Evolutionary conservation across 1,140 invertebrate species (phyloP).

Genomic region (Tribolium castaneum): DNA sequence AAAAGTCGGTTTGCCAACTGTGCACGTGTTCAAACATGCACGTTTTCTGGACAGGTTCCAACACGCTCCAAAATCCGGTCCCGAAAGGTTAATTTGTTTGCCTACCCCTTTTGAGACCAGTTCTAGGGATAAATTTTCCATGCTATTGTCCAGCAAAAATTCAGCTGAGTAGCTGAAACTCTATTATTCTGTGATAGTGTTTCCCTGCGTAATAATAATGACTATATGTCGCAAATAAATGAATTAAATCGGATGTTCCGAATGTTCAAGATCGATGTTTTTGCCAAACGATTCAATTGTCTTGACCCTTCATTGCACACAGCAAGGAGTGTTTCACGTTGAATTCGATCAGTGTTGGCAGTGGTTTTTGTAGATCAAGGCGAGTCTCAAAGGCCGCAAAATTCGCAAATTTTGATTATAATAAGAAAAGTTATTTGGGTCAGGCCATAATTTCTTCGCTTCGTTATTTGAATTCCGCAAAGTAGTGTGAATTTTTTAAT

Average conservation of each 20-base stretch:
- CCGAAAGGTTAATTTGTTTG: not conserved
- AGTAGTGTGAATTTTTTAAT: not conserved
- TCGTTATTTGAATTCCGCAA: not conserved
- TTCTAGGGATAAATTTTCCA: not conserved
- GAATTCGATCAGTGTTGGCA: not conserved
- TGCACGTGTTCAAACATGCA: constrained; percentile 8
- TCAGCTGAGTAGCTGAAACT: not conserved
- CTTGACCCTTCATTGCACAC: not conserved
- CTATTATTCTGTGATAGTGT: not conserved
- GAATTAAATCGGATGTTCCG: constrained; percentile 29
- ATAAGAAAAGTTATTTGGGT: constrained; percentile 1
- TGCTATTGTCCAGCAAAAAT: not conserved
- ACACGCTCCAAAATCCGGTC: not conserved
- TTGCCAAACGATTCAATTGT: constrained; percentile 8
- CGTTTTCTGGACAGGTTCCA: constrained; percentile 6
- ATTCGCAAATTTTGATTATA: constrained; percentile 20
- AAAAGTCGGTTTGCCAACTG: not conserved
- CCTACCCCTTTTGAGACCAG: not conserved
- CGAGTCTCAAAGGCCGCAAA: not conserved
- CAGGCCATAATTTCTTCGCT: not conserved
- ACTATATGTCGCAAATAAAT: constrained; percentile 9
- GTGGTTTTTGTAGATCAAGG: constrained; percentile 20
- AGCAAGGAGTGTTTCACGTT: not conserved
- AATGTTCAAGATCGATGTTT: not conserved
- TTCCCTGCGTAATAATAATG: not conserved